phyloP scores from a whole-genome alignment of 2,888 invertebrate genomes.

The Acleris cristana region DNA sequence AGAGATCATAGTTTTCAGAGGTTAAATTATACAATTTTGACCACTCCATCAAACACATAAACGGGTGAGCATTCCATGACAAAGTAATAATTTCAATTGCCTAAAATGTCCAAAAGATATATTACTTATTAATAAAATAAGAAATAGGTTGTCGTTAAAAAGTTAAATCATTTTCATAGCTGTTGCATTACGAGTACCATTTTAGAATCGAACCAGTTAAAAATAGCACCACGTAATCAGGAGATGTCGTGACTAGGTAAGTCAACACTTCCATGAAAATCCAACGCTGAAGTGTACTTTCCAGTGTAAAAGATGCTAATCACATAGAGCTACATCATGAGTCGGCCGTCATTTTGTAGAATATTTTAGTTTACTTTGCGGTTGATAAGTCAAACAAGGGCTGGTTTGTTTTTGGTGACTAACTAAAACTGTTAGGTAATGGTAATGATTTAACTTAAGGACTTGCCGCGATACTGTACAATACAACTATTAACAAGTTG shows the following conservation, averaged over 20 bases:
- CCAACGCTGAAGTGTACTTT: slow-evolving; percentile 42
- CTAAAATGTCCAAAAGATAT: too few species aligned
- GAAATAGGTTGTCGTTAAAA: not conserved
- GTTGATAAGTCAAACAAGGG: slow-evolving; percentile 17
- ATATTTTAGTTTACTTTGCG: slow-evolving; percentile 25
- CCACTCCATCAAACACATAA: too few species aligned
- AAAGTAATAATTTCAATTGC: too few species aligned
- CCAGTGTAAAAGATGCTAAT: slow-evolving; percentile 41
- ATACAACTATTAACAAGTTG: not conserved
- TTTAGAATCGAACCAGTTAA: slow-evolving; percentile 10
- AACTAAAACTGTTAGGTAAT: slow-evolving; percentile 6
- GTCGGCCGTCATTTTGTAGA: slow-evolving; percentile 26
- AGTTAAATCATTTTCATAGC: not conserved
- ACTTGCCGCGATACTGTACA: not conserved
- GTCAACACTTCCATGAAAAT: slow-evolving; percentile 42
- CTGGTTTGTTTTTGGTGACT: slow-evolving; percentile 16
- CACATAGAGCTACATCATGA: slow-evolving; percentile 38
- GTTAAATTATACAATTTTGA: slow-evolving; percentile 2
- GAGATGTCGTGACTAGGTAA: slow-evolving; percentile 41
- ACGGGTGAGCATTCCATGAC: too few species aligned
- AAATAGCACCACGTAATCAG: slow-evolving; percentile 33
- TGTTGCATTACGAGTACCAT: not conserved
- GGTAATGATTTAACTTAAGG: not conserved
- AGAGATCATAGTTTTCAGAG: not conserved
- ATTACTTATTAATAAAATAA: too few species aligned